Conservation (phyloP, 2,797 vertebrate species). For the Gallinago solitaria region DNA sequence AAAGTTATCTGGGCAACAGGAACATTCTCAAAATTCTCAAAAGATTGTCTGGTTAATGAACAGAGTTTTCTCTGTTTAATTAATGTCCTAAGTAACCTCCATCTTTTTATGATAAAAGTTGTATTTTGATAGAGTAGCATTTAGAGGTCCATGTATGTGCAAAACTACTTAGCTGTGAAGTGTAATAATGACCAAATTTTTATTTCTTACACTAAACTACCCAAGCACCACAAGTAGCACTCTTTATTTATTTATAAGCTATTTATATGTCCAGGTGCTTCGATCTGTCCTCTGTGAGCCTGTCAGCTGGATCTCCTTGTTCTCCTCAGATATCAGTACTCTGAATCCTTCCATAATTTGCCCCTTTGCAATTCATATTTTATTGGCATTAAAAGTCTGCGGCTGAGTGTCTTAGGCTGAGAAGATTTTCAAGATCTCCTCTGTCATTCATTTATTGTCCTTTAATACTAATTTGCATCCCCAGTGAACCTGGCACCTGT, state of each 20-base stretch:
- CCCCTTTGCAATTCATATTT: constrained; percentile 47
- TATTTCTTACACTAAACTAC: not conserved
- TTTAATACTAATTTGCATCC: constrained; percentile 66
- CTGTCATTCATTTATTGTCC: constrained; percentile 44
- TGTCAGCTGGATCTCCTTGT: not conserved
- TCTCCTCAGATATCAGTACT: not conserved
- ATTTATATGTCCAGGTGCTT: not conserved
- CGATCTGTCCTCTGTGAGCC: not conserved
- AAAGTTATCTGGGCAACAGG: not conserved
- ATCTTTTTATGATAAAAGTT: not conserved
- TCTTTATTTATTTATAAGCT: not conserved
- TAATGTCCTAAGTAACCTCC: not conserved
- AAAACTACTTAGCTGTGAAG: not conserved
- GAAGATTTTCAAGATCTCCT: constrained; percentile 38
- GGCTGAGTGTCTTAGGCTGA: not conserved
- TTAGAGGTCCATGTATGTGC: accelerated
- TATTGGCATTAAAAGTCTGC: constrained; percentile 21
- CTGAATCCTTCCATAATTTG: not conserved
- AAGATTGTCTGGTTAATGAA: not conserved
- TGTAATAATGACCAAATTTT: accelerated
- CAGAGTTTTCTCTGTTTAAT: not conserved
- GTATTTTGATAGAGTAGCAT: not conserved
- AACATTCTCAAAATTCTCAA: not conserved
- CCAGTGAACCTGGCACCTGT: constrained; percentile 53
- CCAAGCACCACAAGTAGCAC: not conserved